Percentiles rank a stretch among this genome's conserved stretches.
These are phyloP conservation scores for Drosophila lacicola DNA, from an alignment of 2,888 invertebrate species.

Conservation along the genomic window DNA sequence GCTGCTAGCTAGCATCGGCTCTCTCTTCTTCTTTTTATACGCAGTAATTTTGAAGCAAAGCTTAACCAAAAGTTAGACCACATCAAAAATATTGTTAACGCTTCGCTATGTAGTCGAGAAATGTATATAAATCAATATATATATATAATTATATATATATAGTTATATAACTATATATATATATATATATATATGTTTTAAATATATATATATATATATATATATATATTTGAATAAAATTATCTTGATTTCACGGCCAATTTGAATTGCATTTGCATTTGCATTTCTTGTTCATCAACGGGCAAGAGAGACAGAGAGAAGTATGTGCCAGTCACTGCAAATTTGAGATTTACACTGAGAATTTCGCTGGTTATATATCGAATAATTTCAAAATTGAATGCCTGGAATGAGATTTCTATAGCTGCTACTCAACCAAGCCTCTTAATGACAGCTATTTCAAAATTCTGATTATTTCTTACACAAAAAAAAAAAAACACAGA, in stretches of 20 bases:
- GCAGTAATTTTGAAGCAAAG: conserved; percentile 54
- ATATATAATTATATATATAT: conserved; percentile 7
- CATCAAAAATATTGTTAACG: conserved; percentile 47
- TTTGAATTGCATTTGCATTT: conserved; percentile 26
- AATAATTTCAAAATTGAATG: conserved; percentile 46
- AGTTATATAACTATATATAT: not conserved
- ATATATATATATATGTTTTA: conserved; percentile 6
- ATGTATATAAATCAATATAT: conserved; percentile 5
- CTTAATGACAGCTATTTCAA: conserved; percentile 29
- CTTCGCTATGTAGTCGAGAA: not conserved
- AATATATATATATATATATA: not conserved
- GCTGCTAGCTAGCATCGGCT: conserved; percentile 40
- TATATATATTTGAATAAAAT: not conserved
- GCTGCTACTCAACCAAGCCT: not conserved
- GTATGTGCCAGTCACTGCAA: conserved; percentile 28
- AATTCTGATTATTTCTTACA: not conserved
- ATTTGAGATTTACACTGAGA: conserved; percentile 40
- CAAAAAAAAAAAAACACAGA: not conserved
- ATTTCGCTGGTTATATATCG: conserved; percentile 24
- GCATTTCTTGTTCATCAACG: conserved; percentile 26
- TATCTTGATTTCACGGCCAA: conserved; percentile 30
- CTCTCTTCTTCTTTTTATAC: conserved; percentile 47
- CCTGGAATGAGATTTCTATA: conserved; percentile 9
- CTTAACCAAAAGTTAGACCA: conserved; percentile 47
- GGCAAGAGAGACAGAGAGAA: conserved; percentile 4